Evolutionary conservation across 1,140 invertebrate species (phyloP).

Genomic region (Branchinecta lindahli): DNA sequence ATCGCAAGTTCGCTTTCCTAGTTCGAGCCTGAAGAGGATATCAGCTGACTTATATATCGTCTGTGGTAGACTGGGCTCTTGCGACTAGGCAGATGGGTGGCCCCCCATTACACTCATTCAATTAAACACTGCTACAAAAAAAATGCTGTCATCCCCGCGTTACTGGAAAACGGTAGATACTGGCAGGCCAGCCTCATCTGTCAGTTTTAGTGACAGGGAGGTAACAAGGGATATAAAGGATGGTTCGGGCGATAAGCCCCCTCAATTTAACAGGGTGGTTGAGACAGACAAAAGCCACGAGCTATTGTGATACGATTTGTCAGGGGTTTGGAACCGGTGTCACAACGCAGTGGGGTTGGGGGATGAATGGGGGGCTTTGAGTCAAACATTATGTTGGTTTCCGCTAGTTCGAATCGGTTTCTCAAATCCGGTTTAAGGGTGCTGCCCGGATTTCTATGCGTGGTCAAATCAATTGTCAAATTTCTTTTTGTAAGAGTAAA

Average conservation of each 20-base stretch:
- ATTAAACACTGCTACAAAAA: constrained; percentile 3
- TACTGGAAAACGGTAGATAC: constrained; percentile 3
- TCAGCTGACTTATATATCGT: no score
- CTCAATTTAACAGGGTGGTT: constrained; percentile 9
- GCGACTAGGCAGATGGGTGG: neutral
- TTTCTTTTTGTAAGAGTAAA: no score
- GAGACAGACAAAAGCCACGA: constrained; percentile 10
- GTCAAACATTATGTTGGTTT: neutral
- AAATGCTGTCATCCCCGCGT: constrained; percentile 7
- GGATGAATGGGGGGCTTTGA: neutral
- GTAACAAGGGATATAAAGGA: constrained; percentile 11
- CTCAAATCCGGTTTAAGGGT: no score
- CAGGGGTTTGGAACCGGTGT: neutral
- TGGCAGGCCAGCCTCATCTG: neutral
- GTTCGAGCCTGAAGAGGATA: no score
- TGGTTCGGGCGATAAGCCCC: constrained; percentile 5
- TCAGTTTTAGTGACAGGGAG: constrained; percentile 10
- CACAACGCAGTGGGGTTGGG: neutral
- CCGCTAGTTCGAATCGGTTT: no score
- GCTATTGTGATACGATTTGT: constrained; percentile 11
- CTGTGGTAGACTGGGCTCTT: neutral
- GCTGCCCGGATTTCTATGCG: no score
- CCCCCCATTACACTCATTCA: constrained; percentile 4
- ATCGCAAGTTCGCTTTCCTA: no score
- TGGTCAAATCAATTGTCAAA: no score